Base-by-base conservation (phyloP, 2,888 invertebrate genomes). In the Itoplectis maculator region DNA sequence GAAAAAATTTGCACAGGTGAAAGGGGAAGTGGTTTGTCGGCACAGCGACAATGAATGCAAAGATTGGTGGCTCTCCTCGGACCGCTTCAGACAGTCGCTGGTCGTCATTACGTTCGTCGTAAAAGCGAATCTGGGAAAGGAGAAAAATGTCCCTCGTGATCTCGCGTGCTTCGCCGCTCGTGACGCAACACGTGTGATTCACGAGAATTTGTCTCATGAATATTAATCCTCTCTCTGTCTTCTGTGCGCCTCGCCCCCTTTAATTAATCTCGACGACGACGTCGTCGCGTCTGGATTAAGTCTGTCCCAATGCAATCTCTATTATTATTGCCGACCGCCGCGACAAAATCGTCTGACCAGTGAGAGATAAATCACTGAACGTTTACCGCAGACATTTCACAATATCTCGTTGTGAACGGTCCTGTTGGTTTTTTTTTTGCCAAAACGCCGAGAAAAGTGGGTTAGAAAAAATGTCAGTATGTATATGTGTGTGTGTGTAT, bases 61-160 rank as follows among this genome's bases (percentile, higher is more conserved):
- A 13, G 23, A 54, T 23, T 54, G 54, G 11, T 54, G 54, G 20
- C 23, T 54, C 23, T 54, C 8, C n/a, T 29, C 29, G 15, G 11
- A 35, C 23, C 40, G 42, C 29, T n/a, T n/a, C 54, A 15, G n/a
- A 42, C 42, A 42, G 54, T 15, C 29, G 29, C 3, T 29, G 29
- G 3, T 29, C 29, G 29, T 29, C 29, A n/a, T n/a, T n/a, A n/a
- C 29, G 29, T 5, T 29, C 29, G 29, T 29, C 29, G 29, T 29
- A 70, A 70, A 63, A 13, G n/a, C 40, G 18, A n/a, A n/a, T n/a
- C 23, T 51, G 42, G 29, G 61, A 69, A 78, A 65, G 63, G 70
- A 54, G 40, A 77, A n/a, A 15, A 47, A 40, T 40, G 61, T 69
- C 69, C 77, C 69, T 61, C 61, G 77, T 77, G 68, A 68, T 76